These are phyloP conservation scores for Holocentrus rufus DNA, from an alignment of 2,797 vertebrate genomes.

Conservation along the genomic window DNA sequence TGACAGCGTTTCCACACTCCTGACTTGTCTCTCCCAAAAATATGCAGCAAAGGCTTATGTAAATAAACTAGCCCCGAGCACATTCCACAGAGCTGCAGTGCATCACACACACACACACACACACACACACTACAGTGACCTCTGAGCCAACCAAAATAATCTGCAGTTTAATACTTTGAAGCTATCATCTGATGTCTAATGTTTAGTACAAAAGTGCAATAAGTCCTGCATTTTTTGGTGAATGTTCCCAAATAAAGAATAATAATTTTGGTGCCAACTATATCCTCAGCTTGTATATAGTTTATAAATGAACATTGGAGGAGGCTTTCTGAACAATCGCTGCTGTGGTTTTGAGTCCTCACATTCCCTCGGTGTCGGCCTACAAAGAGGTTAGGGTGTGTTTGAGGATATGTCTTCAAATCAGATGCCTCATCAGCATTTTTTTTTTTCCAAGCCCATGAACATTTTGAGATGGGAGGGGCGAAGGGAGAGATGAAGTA, in stretches of 20 bases:
- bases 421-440: constrained; percentile 24
- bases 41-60: constrained; percentile 61
- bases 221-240: not conserved
- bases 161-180: not conserved
- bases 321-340: not conserved
- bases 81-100: constrained; percentile 63
- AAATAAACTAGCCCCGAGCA: constrained; percentile 73
- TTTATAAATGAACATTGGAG: not conserved
- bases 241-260: not conserved
- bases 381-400: not conserved
- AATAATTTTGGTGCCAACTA: not conserved
- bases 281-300: not conserved
- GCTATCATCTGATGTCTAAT: not conserved
- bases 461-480: constrained; percentile 23
- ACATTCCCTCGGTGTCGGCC: not conserved
- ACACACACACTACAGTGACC: constrained; percentile 52
- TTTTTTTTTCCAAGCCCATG: constrained; percentile 17
- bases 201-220: not conserved
- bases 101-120: constrained; percentile 32
- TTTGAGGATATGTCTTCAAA: constrained; percentile 6
- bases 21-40: constrained; percentile 57
- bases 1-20: constrained; percentile 23
- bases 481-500: not conserved
- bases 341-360: not conserved
- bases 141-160: constrained; percentile 39